phyloP scores from a whole-genome alignment of 2,797 vertebrate species.

The Bradypodion pumilum region DNA sequence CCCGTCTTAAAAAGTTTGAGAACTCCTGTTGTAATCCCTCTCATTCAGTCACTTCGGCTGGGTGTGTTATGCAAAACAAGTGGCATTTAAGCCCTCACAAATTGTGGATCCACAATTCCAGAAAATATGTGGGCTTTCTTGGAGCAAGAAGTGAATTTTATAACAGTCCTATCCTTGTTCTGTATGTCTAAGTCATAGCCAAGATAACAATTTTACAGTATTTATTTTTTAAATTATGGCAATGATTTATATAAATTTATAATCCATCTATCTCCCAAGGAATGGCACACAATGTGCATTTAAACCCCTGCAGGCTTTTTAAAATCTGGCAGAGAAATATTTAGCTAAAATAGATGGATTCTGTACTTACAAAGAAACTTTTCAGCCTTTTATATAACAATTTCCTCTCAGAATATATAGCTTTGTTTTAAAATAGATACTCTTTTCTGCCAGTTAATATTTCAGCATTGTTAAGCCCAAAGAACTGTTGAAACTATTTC shows the following conservation, averaged over 20 bases:
- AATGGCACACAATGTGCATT: not conserved
- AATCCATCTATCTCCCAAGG: not conserved
- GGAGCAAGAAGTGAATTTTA: too few species aligned
- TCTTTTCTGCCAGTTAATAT: constrained; percentile 5
- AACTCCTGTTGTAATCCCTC: too few species aligned
- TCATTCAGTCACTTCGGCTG: too few species aligned
- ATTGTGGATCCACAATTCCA: too few species aligned
- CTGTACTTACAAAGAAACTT: not conserved
- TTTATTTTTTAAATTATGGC: not conserved
- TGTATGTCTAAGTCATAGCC: too few species aligned
- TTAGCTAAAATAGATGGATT: not conserved
- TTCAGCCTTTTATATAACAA: not conserved
- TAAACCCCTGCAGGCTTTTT: not conserved
- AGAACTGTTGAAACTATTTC: constrained; percentile 28
- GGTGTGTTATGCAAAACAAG: too few species aligned
- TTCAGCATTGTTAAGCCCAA: constrained; percentile 16
- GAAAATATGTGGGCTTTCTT: too few species aligned
- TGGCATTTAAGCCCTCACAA: too few species aligned
- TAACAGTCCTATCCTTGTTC: too few species aligned
- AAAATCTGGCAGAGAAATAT: not conserved
- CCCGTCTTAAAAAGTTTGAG: too few species aligned
- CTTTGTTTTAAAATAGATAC: not conserved
- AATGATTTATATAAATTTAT: not conserved
- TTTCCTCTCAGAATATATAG: not conserved
- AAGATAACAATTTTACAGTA: not conserved